Evolutionary conservation across 2,888 invertebrate genomes (phyloP), one percentile per base, ranked within the genome.

Genomic region (Zonitis immaculata): DNA sequence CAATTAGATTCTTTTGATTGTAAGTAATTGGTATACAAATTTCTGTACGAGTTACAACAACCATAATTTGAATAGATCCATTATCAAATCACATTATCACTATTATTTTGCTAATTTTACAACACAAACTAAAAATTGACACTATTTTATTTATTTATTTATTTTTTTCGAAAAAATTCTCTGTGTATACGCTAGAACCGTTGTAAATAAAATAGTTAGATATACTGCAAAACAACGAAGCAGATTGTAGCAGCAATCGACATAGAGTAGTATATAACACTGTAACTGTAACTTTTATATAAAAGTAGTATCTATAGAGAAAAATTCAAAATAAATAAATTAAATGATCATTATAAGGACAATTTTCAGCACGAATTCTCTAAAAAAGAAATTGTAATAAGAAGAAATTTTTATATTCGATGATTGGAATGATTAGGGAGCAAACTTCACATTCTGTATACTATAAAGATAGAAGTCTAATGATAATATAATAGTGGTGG

Each of bases 11-110:
- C 44, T 62, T 59, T 52, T 56, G 66, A 48, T 62, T 66, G 59
- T 68, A 71, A 11, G 67, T 67, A 42, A 70, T 64, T 35, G 72
- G 72, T 59, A 72, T 71, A 56, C 68, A 67, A 52, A 68, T 56
- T 49, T 66, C 67, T n/a, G 69, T 71, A 44, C 65, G 63, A 26
- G 69, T 69, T 60, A 72, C 67, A 50, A 71, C 68, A 55, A 71
- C 71, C 72, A 72, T 72, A 57, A 62, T 69, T 66, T 61, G 60
- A 49, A 47, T 32, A 44, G 16, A 39, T 52, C 35, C 32, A 35
- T 22, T 20, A 48, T 44, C 12, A n/a, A n/a, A 28, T 43, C 30
- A 47, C 44, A 0, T 28, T 44, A 43, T 11, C 27, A 27, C 27
- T 27, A 6, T 25, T 25, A 25, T 32, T 32, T 32, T 8, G n/a